Conservation (phyloP, 2,113 vertebrate genomes). For the Prietella phreatophila region DNA sequence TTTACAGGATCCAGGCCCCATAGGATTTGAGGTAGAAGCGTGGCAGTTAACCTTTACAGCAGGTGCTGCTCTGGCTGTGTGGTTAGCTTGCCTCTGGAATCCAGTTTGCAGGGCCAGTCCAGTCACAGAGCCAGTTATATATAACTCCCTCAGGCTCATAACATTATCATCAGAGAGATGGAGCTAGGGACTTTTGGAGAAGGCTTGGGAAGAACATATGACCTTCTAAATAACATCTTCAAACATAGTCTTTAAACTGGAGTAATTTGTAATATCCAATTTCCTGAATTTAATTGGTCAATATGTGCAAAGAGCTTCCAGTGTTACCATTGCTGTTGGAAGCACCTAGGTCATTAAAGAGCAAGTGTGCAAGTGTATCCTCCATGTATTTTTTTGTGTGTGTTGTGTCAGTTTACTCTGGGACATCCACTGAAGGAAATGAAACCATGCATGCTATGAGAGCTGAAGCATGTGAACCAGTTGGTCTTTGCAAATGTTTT, state of each 20-base stretch:
- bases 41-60: conserved; percentile 62
- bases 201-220: conserved; percentile 23
- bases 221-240: conserved; percentile 21
- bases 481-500: conserved; percentile 47
- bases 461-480: conserved; percentile 46
- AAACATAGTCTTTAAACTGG: conserved; percentile 19
- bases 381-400: background rate
- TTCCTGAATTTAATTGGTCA: background rate
- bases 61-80: conserved; percentile 67
- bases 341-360: background rate
- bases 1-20: conserved; percentile 43
- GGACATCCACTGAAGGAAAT: conserved; percentile 12
- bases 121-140: conserved; percentile 69
- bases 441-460: conserved; percentile 34
- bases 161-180: conserved; percentile 54
- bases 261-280: background rate
- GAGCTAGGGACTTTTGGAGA: conserved; percentile 23
- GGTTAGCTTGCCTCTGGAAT: conserved; percentile 60
- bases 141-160: conserved; percentile 63
- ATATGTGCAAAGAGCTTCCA: background rate
- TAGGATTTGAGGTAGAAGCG: conserved; percentile 48
- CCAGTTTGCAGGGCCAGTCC: conserved; percentile 59
- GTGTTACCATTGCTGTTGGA: background rate
- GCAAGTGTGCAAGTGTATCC: conserved; percentile 13
- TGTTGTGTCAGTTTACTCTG: conserved; percentile 29